phyloP scores from a whole-genome alignment of 2,888 invertebrate species.

The Adelphocoris suturalis region DNA sequence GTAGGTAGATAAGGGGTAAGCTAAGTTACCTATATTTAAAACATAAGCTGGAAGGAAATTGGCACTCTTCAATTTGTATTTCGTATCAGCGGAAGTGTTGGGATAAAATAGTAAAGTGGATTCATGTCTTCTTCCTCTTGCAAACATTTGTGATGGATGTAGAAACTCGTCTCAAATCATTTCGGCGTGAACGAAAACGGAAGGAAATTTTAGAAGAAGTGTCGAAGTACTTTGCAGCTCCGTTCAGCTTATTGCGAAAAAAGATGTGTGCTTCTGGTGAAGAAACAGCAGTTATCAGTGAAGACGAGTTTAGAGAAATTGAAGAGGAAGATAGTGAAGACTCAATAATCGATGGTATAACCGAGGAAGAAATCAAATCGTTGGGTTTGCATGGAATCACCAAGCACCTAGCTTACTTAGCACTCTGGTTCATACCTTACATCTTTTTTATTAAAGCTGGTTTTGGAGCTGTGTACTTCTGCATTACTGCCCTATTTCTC shows the following conservation, averaged over 20 bases:
- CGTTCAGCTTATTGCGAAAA: slow-evolving; percentile 1
- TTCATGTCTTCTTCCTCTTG: neutral
- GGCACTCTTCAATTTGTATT: no score
- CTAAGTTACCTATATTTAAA: no score
- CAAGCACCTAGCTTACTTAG: slow-evolving; percentile 45
- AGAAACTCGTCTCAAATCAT: slow-evolving; percentile 36
- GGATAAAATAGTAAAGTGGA: neutral
- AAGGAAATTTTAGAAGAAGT: slow-evolving; percentile 30
- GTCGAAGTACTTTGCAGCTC: neutral
- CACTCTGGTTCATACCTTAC: slow-evolving; percentile 87
- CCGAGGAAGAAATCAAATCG: neutral
- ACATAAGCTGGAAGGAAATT: no score
- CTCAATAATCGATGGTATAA: neutral
- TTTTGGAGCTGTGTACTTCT: slow-evolving; percentile 94
- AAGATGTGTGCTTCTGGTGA: neutral
- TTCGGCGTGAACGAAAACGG: slow-evolving; percentile 31
- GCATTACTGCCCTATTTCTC: slow-evolving; percentile 87
- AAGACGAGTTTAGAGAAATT: neutral
- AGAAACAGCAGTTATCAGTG: neutral
- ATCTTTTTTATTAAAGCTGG: slow-evolving; percentile 88
- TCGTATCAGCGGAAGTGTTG: no score
- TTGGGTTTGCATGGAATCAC: slow-evolving; percentile 42
- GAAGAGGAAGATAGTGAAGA: neutral
- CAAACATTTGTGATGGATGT: slow-evolving; percentile 41
- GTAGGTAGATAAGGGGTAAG: no score